Base-by-base conservation (phyloP, 2,888 invertebrate species). In the Augiades crinisus region DNA sequence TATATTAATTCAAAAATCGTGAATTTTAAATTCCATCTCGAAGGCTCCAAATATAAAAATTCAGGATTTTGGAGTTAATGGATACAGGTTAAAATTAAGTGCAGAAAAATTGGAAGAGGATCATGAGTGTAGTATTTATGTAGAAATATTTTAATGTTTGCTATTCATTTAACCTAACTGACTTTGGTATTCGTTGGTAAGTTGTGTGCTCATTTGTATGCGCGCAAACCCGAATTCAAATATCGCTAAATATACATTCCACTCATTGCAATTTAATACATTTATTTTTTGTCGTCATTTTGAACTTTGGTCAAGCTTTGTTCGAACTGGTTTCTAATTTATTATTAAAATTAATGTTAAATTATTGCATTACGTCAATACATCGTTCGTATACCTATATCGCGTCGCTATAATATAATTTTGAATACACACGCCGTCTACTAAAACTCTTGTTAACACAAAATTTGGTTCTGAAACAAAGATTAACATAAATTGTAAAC, bases 401-500 rank as follows among this genome's bases (percentile, higher is more conserved):
- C n/a, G n/a, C 27, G 4, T 27, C n/a, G 27, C 10, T 27, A 10
- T 5, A 4, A 19, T 19, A 19, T 19, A 19, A 2, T 2, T 37
- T 19, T 37, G 2, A 5, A 16, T 16, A 21, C 37, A 12, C 12
- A 12, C 6, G 6, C 5, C 8, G 10, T 17, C 1, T 19, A 19
- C 36, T 10, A 16, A 10, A n/a, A 37, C 1, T 24, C 2, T 17
- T 10, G 57, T 56, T 53, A 22, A 19, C 53, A 57, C 56, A 14
- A 52, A 56, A 56, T 46, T 54, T 51, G 41, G 47, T 37, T 45
- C 36, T 16, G n/a, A 43, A 53, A 40, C 54, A 31, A 49, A 56
- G 52, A 53, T 16, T 58, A 55, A 59, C 37, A 56, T 52, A 34
- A 37, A 51, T 44, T 51, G 56, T 52, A 34, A 37, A 51, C 51